These are phyloP conservation scores for Irena cyanogastra DNA, from an alignment of 2,113 vertebrate genomes.

Conservation along the genomic window DNA sequence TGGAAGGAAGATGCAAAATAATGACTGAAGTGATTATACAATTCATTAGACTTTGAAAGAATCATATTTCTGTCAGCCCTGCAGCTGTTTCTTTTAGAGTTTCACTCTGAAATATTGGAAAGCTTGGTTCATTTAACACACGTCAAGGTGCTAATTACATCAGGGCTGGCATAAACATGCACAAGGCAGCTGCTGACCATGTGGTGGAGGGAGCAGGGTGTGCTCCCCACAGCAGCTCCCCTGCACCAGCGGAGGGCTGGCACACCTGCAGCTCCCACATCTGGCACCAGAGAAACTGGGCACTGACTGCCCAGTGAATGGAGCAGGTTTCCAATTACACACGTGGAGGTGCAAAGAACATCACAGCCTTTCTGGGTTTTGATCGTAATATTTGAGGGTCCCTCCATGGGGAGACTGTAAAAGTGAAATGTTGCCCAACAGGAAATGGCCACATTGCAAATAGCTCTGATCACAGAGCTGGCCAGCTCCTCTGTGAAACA, in stretches of 20 bases:
- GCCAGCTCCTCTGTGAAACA: not conserved
- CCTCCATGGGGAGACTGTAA: not conserved
- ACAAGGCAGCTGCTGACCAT: conserved; percentile 30
- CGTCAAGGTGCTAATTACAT: conserved; percentile 47
- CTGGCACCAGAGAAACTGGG: not conserved
- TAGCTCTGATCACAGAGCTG: not conserved
- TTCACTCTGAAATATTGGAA: conserved; percentile 20
- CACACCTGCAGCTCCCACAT: not conserved
- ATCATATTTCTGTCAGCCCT: conserved; percentile 42
- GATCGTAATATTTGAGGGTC: not conserved
- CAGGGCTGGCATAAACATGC: conserved; percentile 1
- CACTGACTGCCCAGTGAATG: accelerated
- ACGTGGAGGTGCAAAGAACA: accelerated
- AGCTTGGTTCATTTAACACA: conserved; percentile 29
- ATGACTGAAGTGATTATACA: conserved; percentile 36
- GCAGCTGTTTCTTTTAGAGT: conserved; percentile 45
- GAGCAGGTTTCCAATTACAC: not conserved
- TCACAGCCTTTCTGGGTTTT: not conserved
- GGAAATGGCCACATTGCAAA: not conserved
- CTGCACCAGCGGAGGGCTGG: accelerated
- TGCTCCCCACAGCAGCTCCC: not conserved
- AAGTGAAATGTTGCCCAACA: not conserved
- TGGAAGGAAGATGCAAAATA: conserved; percentile 7
- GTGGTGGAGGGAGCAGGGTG: not conserved
- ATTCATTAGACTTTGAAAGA: conserved; percentile 43